Percentiles rank a stretch among this genome's conserved stretches.
phyloP scores from a whole-genome alignment of 2,888 invertebrate genomes.

The Keiferia lycopersicella region DNA sequence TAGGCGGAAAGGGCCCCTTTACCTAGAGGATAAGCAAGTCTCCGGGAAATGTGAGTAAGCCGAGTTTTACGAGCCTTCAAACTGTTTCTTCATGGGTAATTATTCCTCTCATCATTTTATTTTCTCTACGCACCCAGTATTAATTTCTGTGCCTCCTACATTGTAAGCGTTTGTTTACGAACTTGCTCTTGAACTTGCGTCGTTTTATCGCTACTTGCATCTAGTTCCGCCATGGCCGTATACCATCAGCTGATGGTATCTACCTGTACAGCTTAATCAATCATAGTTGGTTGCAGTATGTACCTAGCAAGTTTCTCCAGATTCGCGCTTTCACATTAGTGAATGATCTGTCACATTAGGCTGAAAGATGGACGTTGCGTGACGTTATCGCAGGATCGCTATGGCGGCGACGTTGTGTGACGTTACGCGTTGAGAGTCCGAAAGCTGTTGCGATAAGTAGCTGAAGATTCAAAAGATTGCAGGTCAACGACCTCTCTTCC shows the following conservation, averaged over 20 bases:
- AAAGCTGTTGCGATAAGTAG: background rate
- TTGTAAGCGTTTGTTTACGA: conserved; percentile 50
- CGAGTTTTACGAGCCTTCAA: no score
- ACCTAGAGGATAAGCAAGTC: no score
- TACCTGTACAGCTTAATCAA: conserved; percentile 12
- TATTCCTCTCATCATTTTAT: no score
- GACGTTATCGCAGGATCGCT: conserved; percentile 66
- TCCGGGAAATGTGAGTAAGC: no score
- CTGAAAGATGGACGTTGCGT: conserved; percentile 54
- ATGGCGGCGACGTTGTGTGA: conserved; percentile 40
- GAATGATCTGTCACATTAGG: conserved; percentile 55
- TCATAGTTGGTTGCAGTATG: conserved; percentile 13
- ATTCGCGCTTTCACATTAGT: conserved; percentile 69
- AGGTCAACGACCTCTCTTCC: no score
- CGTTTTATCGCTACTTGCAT: conserved; percentile 46
- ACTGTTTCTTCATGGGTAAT: no score
- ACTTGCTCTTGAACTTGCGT: conserved; percentile 67
- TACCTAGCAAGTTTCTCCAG: conserved; percentile 60
- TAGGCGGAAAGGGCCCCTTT: no score
- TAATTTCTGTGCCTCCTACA: conserved; percentile 36
- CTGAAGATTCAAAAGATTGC: background rate
- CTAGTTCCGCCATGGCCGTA: background rate
- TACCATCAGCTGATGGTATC: background rate
- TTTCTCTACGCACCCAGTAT: background rate
- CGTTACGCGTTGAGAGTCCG: background rate